phyloP scores from a whole-genome alignment of 2,113 vertebrate genomes.

The Neolamprologus modestus region DNA sequence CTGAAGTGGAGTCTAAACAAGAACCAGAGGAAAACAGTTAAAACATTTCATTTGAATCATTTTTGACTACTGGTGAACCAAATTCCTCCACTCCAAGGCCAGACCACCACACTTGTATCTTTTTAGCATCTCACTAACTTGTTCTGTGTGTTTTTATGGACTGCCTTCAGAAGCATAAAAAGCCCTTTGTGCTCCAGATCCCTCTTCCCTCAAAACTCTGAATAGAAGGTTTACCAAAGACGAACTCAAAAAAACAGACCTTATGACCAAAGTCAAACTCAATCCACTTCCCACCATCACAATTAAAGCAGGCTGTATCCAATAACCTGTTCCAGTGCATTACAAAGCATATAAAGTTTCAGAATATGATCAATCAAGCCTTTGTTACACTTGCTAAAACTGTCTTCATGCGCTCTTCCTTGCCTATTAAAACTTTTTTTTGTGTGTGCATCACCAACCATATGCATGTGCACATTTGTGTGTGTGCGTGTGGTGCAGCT shows the following conservation, averaged over 20 bases:
- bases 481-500: constrained; percentile 47
- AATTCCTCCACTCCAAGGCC: background rate
- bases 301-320: background rate
- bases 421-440: background rate
- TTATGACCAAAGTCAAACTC: background rate
- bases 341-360: background rate
- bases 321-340: background rate
- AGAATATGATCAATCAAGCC: background rate
- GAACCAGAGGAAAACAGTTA: background rate
- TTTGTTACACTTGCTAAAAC: background rate
- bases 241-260: background rate
- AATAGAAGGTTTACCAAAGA: background rate
- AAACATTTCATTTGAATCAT: background rate
- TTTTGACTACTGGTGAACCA: background rate
- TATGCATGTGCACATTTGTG: background rate
- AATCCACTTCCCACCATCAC: background rate
- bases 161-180: background rate
- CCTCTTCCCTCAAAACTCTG: background rate
- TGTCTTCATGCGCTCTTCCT: background rate
- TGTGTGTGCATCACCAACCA: constrained; percentile 7
- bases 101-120: background rate
- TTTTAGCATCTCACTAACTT: background rate
- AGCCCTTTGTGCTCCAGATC: background rate
- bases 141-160: background rate
- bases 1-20: background rate